Conservation (phyloP, 2,888 invertebrate species). For the Noctua janthe region DNA sequence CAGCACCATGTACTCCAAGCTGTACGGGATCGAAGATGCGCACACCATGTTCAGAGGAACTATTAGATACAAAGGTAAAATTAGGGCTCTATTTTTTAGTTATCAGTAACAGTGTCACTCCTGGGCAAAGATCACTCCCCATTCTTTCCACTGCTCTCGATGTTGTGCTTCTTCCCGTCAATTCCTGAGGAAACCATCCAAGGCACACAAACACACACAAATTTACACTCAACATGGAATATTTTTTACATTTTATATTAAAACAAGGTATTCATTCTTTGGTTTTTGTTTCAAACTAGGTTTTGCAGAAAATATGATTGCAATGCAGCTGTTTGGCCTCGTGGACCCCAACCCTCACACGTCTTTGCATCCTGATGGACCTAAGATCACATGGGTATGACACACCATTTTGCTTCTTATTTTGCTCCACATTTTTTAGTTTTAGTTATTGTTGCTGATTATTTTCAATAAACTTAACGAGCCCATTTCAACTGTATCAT, state of each 20-base stretch:
- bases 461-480: neutral
- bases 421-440: neutral
- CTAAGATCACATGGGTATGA: constrained; percentile 98
- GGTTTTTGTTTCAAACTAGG: constrained; percentile 83
- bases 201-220: neutral
- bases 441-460: neutral
- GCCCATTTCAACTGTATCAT: neutral
- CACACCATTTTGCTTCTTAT: neutral
- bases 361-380: constrained; percentile 98
- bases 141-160: neutral
- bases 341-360: constrained; percentile 96
- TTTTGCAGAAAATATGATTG: constrained; percentile 96
- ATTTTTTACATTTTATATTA: neutral
- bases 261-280: neutral
- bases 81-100: neutral
- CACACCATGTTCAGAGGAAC: constrained; percentile 98
- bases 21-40: constrained; percentile 97
- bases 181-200: neutral
- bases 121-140: too few species aligned
- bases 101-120: neutral
- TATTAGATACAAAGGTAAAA: constrained; percentile 95
- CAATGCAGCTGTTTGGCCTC: constrained; percentile 96
- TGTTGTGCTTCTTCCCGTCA: neutral
- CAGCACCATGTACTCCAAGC: constrained; percentile 96
- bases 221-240: neutral